A percentile compares a stretch with the other conserved stretches of the same genome.
These are phyloP conservation scores for Piaya cayana DNA, from an alignment of 2,113 vertebrate species.

Conservation along the genomic window DNA sequence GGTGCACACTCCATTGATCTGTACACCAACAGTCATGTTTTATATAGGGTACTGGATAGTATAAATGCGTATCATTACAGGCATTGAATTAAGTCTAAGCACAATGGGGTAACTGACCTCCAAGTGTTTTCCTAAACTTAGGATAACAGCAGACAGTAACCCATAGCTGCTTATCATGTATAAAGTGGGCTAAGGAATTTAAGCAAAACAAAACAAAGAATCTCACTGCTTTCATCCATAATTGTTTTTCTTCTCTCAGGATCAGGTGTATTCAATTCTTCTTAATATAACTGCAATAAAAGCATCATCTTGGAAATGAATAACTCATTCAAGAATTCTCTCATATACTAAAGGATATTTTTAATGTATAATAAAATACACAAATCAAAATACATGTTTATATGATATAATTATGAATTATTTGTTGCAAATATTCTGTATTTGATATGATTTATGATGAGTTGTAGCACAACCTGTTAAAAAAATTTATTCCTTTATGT, in stretches of 20 bases:
- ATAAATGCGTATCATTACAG: not conserved
- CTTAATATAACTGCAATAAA: not conserved
- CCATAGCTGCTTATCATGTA: not conserved
- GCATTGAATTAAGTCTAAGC: not conserved
- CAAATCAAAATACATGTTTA: not conserved
- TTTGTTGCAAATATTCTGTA: not conserved
- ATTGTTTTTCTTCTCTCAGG: not conserved
- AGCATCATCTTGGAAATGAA: not conserved
- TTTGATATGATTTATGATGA: not conserved
- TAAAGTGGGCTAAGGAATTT: not conserved
- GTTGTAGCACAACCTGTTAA: not conserved
- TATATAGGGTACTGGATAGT: not conserved
- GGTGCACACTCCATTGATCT: not conserved
- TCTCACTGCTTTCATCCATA: accelerated
- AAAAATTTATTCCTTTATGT: not conserved
- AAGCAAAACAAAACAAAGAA: not conserved
- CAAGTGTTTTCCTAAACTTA: not conserved
- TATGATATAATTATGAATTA: not conserved
- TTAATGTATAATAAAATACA: not conserved
- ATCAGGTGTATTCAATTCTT: not conserved
- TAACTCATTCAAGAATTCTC: not conserved
- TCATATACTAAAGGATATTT: not conserved
- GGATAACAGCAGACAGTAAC: not conserved
- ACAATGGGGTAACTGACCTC: not conserved
- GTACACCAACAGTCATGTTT: not conserved